Conservation (phyloP, 2,888 invertebrate genomes). For the Chloroclystis v-ata region DNA sequence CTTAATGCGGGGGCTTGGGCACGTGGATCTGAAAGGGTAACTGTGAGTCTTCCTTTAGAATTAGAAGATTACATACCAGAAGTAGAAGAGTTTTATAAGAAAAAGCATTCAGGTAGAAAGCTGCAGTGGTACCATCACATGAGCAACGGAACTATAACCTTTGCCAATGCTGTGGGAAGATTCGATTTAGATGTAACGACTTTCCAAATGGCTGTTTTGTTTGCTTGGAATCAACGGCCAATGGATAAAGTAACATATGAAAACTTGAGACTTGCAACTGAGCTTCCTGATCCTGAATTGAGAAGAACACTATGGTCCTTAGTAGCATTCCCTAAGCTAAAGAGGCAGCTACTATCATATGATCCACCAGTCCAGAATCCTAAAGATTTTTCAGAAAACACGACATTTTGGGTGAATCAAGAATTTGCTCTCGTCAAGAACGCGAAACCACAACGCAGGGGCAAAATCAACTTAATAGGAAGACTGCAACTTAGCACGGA, state of each 20-base stretch:
- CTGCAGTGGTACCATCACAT: conserved; percentile 99
- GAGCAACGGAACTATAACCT: conserved; percentile 99
- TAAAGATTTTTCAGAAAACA: conserved; percentile 95
- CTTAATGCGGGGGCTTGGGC: conserved; percentile 99
- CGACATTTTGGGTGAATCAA: conserved; percentile 97
- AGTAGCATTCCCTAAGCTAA: conserved; percentile 96
- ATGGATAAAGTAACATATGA: conserved; percentile 96
- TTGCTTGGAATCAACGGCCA: conserved; percentile 99
- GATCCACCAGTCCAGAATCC: conserved; percentile 89
- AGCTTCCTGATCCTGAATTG: conserved; percentile 96
- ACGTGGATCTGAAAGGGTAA: conserved; percentile 94
- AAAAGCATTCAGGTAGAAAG: conserved; percentile 97
- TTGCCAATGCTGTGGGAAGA: conserved; percentile 92
- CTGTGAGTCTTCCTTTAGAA: conserved; percentile 97
- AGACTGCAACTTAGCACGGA: conserved; percentile 96
- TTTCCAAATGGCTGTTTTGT: conserved; percentile 99
- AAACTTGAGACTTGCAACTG: conserved; percentile 96
- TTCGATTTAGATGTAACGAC: conserved; percentile 99
- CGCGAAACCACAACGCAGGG: conserved; percentile 94
- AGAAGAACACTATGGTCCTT: conserved; percentile 97
- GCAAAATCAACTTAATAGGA: conserved; percentile 97
- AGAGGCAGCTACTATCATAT: conserved; percentile 92
- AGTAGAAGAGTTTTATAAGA: conserved; percentile 98
- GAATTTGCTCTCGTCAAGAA: conserved; percentile 97
- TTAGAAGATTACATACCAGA: conserved; percentile 99